Conservation (phyloP, 2,888 invertebrate species). For the Leptura quadrifasciata region DNA sequence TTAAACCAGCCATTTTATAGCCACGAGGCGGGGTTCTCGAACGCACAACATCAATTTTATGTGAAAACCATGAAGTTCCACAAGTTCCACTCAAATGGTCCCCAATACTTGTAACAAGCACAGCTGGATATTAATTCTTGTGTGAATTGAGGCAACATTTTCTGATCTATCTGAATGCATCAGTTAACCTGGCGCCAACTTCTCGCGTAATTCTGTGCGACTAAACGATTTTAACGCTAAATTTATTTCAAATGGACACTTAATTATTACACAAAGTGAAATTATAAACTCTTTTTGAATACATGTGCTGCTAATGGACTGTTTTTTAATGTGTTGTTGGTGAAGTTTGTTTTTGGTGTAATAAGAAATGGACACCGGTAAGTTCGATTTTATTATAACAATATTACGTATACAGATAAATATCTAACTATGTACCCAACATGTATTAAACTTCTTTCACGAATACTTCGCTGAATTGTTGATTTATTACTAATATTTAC, state of each 20-base stretch:
- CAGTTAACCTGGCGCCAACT: slow-evolving; percentile 35
- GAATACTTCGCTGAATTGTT: no score
- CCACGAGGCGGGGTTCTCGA: slow-evolving; percentile 36
- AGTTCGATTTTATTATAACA: no score
- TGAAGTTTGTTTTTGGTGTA: slow-evolving; percentile 19
- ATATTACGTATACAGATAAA: no score
- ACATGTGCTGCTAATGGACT: slow-evolving; percentile 3
- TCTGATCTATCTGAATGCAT: slow-evolving; percentile 44
- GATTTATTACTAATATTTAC: no score
- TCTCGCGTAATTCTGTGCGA: slow-evolving; percentile 26
- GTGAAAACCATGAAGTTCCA: slow-evolving; percentile 62
- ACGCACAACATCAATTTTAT: slow-evolving; percentile 57
- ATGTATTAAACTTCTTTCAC: no score
- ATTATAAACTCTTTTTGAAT: slow-evolving; percentile 19
- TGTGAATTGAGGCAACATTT: slow-evolving; percentile 39
- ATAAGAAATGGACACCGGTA: slow-evolving; percentile 42
- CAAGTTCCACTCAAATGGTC: slow-evolving; percentile 67
- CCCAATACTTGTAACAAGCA: slow-evolving; percentile 65
- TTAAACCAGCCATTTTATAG: slow-evolving; percentile 55
- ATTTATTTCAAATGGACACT: slow-evolving; percentile 30
- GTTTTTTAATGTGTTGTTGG: slow-evolving; percentile 8
- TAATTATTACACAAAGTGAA: slow-evolving; percentile 19
- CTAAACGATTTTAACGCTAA: slow-evolving; percentile 39
- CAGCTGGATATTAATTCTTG: slow-evolving; percentile 47
- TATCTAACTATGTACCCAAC: no score